phyloP scores from a whole-genome alignment of 2,113 vertebrate species.

The Psammodynastes pulverulentus region DNA sequence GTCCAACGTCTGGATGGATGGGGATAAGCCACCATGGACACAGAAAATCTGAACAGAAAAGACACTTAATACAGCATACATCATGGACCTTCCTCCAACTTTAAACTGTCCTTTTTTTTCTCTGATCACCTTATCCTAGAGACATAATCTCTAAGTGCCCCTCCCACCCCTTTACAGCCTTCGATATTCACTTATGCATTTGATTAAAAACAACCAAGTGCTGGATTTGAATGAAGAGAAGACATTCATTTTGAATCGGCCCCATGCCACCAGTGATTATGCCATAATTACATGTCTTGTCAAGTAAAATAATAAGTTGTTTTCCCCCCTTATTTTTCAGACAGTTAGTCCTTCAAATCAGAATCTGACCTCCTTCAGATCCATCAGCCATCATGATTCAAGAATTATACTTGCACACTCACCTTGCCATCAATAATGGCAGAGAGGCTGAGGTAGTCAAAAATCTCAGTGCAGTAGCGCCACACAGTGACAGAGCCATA shows the following conservation, averaged over 20 bases:
- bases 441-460: slow-evolving; percentile 93
- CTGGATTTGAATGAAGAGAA: neutral
- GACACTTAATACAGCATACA: neutral
- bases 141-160: neutral
- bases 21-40: slow-evolving; percentile 90
- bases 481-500: slow-evolving; percentile 94
- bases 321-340: neutral
- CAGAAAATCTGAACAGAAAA: slow-evolving; percentile 72
- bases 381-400: neutral
- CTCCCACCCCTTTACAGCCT: neutral
- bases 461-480: slow-evolving; percentile 97
- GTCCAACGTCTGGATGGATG: slow-evolving; percentile 93
- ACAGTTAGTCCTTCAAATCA: neutral
- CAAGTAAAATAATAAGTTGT: neutral
- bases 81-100: neutral
- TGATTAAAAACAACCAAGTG: neutral
- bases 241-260: neutral
- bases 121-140: neutral
- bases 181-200: neutral
- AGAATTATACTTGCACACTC: neutral
- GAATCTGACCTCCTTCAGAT: neutral
- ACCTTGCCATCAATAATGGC: slow-evolving; percentile 97
- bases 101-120: neutral
- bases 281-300: neutral
- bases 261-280: neutral